Base-by-base conservation (phyloP, 2,888 invertebrate genomes). In the Deilephila porcellus region DNA sequence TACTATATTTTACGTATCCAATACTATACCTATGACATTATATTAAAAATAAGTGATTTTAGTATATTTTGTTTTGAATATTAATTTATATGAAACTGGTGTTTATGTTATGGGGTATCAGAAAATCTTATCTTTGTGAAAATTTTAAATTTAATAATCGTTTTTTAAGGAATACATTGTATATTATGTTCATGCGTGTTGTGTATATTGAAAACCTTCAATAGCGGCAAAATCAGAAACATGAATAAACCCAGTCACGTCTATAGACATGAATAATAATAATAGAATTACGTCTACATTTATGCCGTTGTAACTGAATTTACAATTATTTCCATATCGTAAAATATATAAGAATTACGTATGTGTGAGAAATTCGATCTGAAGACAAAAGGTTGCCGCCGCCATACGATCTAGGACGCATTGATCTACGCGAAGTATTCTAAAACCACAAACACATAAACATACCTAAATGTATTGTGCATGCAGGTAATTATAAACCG, bases 341-440 rank as follows among this genome's bases (percentile, higher is more conserved):
- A 3, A 25, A 17, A 11, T 25, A 63, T 29, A 17, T 34, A n/a
- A 63, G 17, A 34, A 19, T 34, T n/a, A 25, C 67, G 25, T 67
- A 45, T 67, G 67, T 67, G 67, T 20, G 45, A 67, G 67, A 67
- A 67, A 67, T 67, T 6, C n/a, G 67, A 67, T 45, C 25, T n/a
- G 14, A 14, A 52, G 25, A 52, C 25, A 67, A 67, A 52, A 52
- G 52, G 67, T 25, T 20, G 52, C 67, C 67, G 67, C 20, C 67
- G 67, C 45, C 25, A 67, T 67, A 45, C 17, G 67, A 67, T 67
- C 52, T 67, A 25, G 17, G 52, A 52, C 25, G 5, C 67, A 17
- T 25, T 67, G 52, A 67, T 52, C 20, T 67, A 37, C 34, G 63
- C n/a, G 37, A 63, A 63, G 34, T 37, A 63, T 52, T 67, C 25